Percentiles rank a stretch among this genome's conserved stretches.
These are phyloP conservation scores for Anadara kagoshimensis DNA, from an alignment of 1,140 invertebrate species.

Conservation along the genomic window DNA sequence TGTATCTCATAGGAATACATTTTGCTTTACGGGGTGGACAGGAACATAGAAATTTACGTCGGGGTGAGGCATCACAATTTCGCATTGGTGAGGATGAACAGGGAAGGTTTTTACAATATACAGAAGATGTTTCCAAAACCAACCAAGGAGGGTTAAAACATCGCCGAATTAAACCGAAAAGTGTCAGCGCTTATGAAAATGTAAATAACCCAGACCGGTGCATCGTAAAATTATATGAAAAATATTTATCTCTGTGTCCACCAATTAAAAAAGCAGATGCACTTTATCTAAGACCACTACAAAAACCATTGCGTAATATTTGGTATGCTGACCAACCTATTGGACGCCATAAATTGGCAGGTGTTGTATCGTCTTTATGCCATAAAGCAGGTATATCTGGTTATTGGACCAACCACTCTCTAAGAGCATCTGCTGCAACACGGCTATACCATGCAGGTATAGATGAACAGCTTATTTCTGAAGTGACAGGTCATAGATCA, in stretches of 20 bases:
- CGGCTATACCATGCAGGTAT: neutral
- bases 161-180: neutral
- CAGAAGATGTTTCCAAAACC: constrained; percentile 2
- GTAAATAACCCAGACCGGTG: neutral
- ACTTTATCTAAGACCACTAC: neutral
- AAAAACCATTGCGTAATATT: neutral
- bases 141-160: constrained; percentile 3
- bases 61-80: neutral
- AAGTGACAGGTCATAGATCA: neutral
- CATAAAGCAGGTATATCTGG: neutral
- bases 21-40: neutral
- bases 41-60: no score
- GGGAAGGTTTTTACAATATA: neutral
- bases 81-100: neutral
- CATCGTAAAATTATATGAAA: neutral
- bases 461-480: neutral
- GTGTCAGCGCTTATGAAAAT: neutral
- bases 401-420: neutral
- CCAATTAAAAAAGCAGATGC: neutral
- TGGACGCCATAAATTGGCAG: no score
- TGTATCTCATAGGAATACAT: constrained; percentile 13
- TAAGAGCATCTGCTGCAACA: constrained; percentile 1
- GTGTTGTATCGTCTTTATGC: no score
- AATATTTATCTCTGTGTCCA: neutral
- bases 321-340: constrained; percentile 4